These are phyloP conservation scores for Orius laevigatus DNA, from an alignment of 1,140 invertebrate genomes.

Conservation along the genomic window DNA sequence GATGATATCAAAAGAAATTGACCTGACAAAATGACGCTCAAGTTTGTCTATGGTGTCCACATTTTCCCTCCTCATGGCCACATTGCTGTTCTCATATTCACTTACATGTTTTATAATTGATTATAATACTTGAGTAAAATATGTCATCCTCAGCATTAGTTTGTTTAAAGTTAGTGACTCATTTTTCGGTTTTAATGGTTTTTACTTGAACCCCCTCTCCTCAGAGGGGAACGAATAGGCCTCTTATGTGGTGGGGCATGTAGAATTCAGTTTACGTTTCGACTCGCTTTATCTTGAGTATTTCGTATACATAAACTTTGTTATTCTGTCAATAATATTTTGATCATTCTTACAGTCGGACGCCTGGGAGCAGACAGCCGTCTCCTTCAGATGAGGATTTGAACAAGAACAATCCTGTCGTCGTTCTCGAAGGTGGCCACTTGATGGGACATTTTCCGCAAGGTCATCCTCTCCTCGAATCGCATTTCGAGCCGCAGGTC, in stretches of 20 bases:
- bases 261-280: not conserved
- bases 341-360: slow-evolving; percentile 43
- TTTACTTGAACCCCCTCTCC: too few relatives aligned
- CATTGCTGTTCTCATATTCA: too few relatives aligned
- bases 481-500: slow-evolving; percentile 22
- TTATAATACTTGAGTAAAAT: too few relatives aligned
- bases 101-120: too few relatives aligned
- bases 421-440: slow-evolving; percentile 29
- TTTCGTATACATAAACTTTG: not conserved
- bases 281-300: not conserved
- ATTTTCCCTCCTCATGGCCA: too few relatives aligned
- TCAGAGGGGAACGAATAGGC: not conserved
- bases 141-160: too few relatives aligned
- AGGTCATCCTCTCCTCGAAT: slow-evolving; percentile 26
- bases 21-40: too few relatives aligned
- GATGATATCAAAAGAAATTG: too few relatives aligned
- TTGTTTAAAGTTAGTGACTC: too few relatives aligned
- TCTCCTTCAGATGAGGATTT: slow-evolving; percentile 75
- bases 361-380: slow-evolving; percentile 75
- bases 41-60: too few relatives aligned
- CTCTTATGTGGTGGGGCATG: not conserved
- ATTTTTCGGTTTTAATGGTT: too few relatives aligned
- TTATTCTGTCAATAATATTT: not conserved
- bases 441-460: slow-evolving; percentile 35
- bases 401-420: slow-evolving; percentile 35